A percentile compares a stretch with the other conserved stretches of the same genome.
Evolutionary conservation across 2,113 vertebrate species (phyloP).

Genomic region (Equus przewalskii): DNA sequence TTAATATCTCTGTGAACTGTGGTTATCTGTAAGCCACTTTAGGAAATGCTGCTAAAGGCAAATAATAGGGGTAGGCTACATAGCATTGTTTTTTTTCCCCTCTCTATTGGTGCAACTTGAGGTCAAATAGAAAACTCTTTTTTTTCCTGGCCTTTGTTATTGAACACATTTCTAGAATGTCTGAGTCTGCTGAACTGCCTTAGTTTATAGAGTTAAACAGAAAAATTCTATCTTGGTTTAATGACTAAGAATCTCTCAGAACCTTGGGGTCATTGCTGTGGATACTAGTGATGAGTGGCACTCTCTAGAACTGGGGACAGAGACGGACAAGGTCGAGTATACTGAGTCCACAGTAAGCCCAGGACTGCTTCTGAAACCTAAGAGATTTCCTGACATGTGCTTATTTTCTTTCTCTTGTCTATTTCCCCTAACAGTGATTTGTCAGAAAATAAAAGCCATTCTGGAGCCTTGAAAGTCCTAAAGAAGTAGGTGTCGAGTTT

Average conservation of each 20-base stretch:
- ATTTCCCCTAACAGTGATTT: not conserved
- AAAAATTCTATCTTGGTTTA: not conserved
- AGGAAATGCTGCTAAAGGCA: constrained; percentile 21
- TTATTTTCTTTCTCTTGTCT: constrained; percentile 48
- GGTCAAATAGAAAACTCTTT: not conserved
- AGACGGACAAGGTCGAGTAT: not conserved
- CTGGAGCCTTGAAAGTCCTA: not conserved
- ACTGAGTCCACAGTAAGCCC: not conserved
- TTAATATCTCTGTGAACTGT: not conserved
- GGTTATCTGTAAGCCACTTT: not conserved
- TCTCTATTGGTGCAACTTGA: not conserved
- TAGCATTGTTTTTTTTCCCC: not conserved
- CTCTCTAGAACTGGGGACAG: not conserved
- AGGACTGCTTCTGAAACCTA: not conserved
- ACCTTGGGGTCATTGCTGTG: not conserved
- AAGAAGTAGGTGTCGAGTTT: constrained; percentile 10
- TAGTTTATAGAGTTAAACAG: not conserved
- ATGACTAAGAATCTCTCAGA: not conserved
- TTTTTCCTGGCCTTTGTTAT: not conserved
- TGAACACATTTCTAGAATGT: constrained; percentile 7
- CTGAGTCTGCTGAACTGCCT: not conserved
- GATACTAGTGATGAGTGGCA: not conserved
- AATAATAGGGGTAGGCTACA: not conserved
- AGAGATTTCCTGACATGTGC: not conserved
- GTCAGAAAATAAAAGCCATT: constrained; percentile 42